Evolutionary conservation across 2,113 vertebrate genomes (phyloP), one percentile per base, ranked within the genome.

Genomic region (Brachyhypopomus gauderio): DNA sequence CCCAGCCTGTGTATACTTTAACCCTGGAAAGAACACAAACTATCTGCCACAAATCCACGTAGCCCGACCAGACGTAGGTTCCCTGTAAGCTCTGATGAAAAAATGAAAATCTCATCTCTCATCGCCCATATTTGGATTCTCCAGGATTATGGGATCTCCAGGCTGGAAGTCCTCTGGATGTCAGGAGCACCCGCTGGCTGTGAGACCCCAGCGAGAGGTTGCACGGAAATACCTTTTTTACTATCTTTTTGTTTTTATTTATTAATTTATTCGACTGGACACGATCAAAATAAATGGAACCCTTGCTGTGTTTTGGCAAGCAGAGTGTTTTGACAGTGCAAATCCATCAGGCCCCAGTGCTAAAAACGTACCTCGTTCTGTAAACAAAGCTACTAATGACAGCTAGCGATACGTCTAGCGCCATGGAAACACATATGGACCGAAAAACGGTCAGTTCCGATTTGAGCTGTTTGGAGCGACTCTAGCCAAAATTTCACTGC

Each of bases 1-100:
- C 41, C 9, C 36, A 48, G 38, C 66, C 66, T 75, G 71, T 71
- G 64, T 67, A 60, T 70, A 60, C 75, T 83, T 80, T 69, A 78
- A 73, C 81, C 63, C 60, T 11, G 75, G 34, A 8, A 16, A 62
- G 73, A 63, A 76, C 63, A 60, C 64, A 70, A 36, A 64, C 63
- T 38, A 60, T 72, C 69, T 71, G 60, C 25, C 78, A 27, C 36
- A 11, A 77, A 73, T 23, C 36, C 45, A 22, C 38, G 56, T 74
- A 52, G 72, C 75, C 76, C 58, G 16, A 67, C 73, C 58, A 78
- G 62, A 66, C 69, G 20, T 36, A 27, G 52, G 56, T 55, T 55
- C 36, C 74, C 41, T 23, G 78, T 74, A 66, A 69, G 62, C 63
- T 81, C 63, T 17, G 22, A 55, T 23, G 60, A 66, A 81, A 27